A percentile compares a stretch with the other conserved stretches of the same genome.
These are phyloP conservation scores for Acrocephalus kingi DNA, from an alignment of 2,113 vertebrate genomes.

Conservation along the genomic window DNA sequence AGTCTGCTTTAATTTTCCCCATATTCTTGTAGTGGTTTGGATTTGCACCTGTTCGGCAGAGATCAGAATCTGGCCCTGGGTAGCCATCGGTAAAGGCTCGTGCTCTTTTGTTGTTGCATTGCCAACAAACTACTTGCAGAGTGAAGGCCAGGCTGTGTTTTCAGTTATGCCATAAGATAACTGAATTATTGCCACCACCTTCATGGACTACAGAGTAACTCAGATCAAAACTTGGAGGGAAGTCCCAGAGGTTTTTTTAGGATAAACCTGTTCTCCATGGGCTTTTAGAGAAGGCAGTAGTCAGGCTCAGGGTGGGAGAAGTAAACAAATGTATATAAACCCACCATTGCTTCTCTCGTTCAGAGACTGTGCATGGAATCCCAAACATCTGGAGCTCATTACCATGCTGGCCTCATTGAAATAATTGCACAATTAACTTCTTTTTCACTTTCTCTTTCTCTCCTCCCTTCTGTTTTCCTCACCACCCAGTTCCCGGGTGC, in stretches of 20 bases:
- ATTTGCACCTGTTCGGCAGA: neutral
- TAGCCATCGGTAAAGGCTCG: neutral
- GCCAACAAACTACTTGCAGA: neutral
- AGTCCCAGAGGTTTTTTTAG: neutral
- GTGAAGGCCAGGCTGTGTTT: neutral
- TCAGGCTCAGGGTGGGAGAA: neutral
- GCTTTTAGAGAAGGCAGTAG: neutral
- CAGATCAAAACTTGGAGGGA: neutral
- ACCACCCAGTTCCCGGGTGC: neutral
- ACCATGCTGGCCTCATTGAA: neutral
- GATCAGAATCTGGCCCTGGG: neutral
- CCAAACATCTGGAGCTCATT: conserved; percentile 35
- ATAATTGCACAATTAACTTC: conserved; percentile 41
- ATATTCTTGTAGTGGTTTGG: neutral
- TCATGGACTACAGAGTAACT: neutral
- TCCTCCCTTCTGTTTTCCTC: neutral
- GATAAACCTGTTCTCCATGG: neutral
- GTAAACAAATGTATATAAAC: neutral
- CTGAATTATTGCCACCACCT: neutral
- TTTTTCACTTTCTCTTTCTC: conserved; percentile 38
- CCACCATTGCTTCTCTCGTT: neutral
- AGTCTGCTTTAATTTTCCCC: neutral
- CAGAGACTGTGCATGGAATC: neutral
- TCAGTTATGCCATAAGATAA: neutral
- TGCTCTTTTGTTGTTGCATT: neutral